phyloP scores from a whole-genome alignment of 2,797 vertebrate genomes.

The Argyrosomus regius region DNA sequence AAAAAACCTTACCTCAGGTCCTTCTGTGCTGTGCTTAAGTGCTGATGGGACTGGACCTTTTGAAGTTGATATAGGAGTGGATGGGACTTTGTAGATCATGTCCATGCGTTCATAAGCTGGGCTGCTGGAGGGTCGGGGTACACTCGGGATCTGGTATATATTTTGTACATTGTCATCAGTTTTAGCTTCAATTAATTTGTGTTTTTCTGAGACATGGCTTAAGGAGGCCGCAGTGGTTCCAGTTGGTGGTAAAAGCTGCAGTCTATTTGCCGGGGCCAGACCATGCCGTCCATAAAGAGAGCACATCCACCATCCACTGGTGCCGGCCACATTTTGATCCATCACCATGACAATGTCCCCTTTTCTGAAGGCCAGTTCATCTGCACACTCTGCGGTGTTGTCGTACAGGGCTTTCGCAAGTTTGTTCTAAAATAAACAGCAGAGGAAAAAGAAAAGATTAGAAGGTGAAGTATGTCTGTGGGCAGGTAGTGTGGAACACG shows the following conservation, averaged over 20 bases:
- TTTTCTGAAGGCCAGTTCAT: slow-evolving; percentile 93
- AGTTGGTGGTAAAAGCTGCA: slow-evolving; percentile 83
- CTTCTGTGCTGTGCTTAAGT: slow-evolving; percentile 75
- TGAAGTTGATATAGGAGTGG: slow-evolving; percentile 48
- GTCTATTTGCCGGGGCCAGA: slow-evolving; percentile 94
- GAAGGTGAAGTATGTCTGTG: neutral
- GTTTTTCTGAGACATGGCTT: slow-evolving; percentile 8
- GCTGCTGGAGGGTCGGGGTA: slow-evolving; percentile 48
- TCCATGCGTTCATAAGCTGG: slow-evolving; percentile 89
- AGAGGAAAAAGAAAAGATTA: slow-evolving; percentile 32
- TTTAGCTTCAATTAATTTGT: neutral
- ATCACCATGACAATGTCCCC: slow-evolving; percentile 93
- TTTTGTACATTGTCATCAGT: slow-evolving; percentile 37
- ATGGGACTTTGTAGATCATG: slow-evolving; percentile 82
- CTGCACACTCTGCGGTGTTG: slow-evolving; percentile 92
- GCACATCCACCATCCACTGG: slow-evolving; percentile 95
- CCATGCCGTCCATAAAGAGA: slow-evolving; percentile 90
- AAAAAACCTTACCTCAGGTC: slow-evolving; percentile 59
- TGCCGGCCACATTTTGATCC: slow-evolving; percentile 85
- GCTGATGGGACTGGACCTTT: slow-evolving; percentile 62
- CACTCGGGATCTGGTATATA: slow-evolving; percentile 88
- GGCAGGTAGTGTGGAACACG: neutral
- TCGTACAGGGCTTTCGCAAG: slow-evolving; percentile 94
- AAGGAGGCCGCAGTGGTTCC: slow-evolving; percentile 11
- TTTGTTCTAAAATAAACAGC: slow-evolving; percentile 82